A percentile compares a stretch with the other conserved stretches of the same genome.
These are phyloP conservation scores for Diplodus sargus DNA, from an alignment of 2,797 vertebrate genomes.

Conservation along the genomic window DNA sequence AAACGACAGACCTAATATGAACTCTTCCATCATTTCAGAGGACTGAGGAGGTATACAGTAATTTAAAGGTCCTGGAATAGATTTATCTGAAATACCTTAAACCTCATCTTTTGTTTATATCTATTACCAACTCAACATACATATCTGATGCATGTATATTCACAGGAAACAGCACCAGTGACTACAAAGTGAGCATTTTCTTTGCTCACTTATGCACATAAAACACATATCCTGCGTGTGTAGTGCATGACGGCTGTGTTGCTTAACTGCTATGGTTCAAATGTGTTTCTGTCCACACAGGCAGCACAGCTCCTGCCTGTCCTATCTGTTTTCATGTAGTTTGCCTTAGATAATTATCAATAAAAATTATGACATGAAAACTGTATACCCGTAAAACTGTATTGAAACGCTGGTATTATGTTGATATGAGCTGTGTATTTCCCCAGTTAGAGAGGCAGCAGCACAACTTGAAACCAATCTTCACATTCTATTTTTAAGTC, in stretches of 20 bases:
- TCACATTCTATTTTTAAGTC: not conserved
- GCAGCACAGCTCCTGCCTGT: too few relatives aligned
- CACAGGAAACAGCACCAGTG: slow-evolving; percentile 78
- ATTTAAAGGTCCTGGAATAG: not conserved
- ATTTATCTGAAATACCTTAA: not conserved
- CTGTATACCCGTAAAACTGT: too few relatives aligned
- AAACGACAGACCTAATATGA: slow-evolving; percentile 14
- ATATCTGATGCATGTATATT: slow-evolving; percentile 23
- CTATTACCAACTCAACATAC: not conserved
- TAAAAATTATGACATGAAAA: too few relatives aligned
- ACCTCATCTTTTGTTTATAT: not conserved
- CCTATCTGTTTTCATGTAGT: too few relatives aligned
- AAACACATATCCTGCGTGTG: too few relatives aligned
- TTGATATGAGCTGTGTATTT: too few relatives aligned
- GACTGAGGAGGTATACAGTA: not conserved
- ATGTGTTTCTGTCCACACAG: too few relatives aligned
- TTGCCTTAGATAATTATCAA: too few relatives aligned
- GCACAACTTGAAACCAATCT: slow-evolving; percentile 20
- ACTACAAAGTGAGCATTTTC: slow-evolving; percentile 86
- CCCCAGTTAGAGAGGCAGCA: slow-evolving; percentile 6
- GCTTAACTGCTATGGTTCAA: too few relatives aligned
- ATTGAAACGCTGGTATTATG: too few relatives aligned
- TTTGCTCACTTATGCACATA: slow-evolving; percentile 18
- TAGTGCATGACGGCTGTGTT: too few relatives aligned
- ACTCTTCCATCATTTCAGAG: slow-evolving; percentile 9